Evolutionary conservation across 2,797 vertebrate genomes (phyloP).

Genomic region (Gallinago nigripennis): DNA sequence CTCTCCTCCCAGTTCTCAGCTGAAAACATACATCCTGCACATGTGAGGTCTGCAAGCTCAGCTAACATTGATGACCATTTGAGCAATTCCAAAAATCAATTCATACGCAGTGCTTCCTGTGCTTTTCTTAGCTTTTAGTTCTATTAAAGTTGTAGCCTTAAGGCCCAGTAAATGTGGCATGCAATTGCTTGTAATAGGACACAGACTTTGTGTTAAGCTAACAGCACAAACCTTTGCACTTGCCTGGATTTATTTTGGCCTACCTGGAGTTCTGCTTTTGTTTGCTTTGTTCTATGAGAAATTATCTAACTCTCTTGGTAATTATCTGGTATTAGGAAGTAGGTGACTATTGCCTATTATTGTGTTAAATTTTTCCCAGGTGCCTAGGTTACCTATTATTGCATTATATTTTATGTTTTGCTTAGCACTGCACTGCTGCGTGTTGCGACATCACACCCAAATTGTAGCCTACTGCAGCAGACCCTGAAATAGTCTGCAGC

Average conservation of each 20-base stretch:
- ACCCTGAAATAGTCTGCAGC: neutral
- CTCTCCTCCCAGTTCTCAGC: neutral
- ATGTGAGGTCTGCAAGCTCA: neutral
- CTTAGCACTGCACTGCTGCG: neutral
- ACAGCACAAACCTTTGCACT: neutral
- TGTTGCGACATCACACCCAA: neutral
- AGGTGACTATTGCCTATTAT: neutral
- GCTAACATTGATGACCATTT: neutral
- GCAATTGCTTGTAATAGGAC: neutral
- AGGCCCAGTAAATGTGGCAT: neutral
- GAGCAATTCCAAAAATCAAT: neutral
- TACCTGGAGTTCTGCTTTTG: neutral
- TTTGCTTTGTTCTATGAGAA: neutral
- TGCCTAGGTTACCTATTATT: neutral
- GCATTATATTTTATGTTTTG: neutral
- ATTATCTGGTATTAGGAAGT: neutral
- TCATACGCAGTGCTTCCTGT: neutral
- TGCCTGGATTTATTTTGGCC: neutral
- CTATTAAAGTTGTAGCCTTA: neutral
- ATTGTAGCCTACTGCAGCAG: neutral
- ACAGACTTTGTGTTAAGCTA: neutral
- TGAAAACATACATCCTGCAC: neutral
- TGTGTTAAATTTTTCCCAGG: neutral
- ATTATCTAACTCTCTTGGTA: neutral
- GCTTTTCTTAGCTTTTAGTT: neutral